Evolutionary conservation across 35 echinoderm and acorn worm species (phyloP), one percentile per base, ranked within the genome.

Genomic region (Ptychodera flava): DNA sequence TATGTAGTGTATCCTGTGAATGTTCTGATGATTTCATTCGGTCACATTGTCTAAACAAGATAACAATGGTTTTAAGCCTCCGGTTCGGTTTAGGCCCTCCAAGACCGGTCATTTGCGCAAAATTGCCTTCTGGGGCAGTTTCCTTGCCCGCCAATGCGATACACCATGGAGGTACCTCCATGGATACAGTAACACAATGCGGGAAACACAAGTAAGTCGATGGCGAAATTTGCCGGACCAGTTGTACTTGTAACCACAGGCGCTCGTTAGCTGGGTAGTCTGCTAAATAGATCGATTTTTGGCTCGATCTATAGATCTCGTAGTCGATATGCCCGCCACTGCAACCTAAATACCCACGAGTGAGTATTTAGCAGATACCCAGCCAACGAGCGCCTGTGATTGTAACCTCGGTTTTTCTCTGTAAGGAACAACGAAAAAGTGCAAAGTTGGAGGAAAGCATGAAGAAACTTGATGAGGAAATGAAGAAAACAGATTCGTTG

Each of bases 401-500:
- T n/a, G 75, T 77, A n/a, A n/a, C n/a, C n/a, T 77, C n/a, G 75
- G 15, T n/a, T 15, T 77, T 77, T 77, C 75, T 15, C 1, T n/a
- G 33, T 32, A 15, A 81, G 80, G 80, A 81, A 32, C 80, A 81
- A 81, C 80, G 80, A 14, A 81, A 81, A 28, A 81, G 80, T 32
- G 80, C 80, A 0, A 31, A 81, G 28, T 81, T 81, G 31, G 80
- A 81, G 28, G 80, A 81, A 28, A 81, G 80, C 28, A 81, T 81
- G 80, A 15, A 34, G n/a, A 81, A 81, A 32, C 28, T 81, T 34
- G 80, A 81, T 32, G 80, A 34, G 16, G 80, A 81, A 81, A 34
- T 81, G 16, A 81, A 81, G 80, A 81, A 81, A 32, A 81, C 80
- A 15, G 80, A 81, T 81, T 81, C 80, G 0, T 81, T 81, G 31